Base-by-base conservation (phyloP, 2,888 invertebrate species). In the Drosophila neutralis region DNA sequence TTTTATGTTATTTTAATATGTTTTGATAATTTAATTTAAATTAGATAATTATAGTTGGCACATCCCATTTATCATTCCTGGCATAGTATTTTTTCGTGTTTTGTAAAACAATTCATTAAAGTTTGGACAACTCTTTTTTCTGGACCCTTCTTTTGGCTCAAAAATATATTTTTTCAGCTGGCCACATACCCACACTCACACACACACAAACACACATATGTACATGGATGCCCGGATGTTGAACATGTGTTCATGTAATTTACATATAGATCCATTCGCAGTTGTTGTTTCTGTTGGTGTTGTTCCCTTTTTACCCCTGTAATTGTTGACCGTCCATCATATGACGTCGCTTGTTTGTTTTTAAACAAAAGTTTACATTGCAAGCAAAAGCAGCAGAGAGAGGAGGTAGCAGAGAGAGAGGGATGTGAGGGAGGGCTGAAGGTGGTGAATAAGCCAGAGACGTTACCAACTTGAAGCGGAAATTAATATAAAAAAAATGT, bases 321-420 rank as follows among this genome's bases (percentile, higher is more conserved):
- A 83, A 78, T 84, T 85, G 82, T 82, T 82, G 82, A 76, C 69
- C 83, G 86, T 84, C 78, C 86, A 76, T 86, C 83, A 84, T 73
- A 56, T 70, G 83, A 75, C 70, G 73, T 73, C 42, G 66, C 69
- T 58, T 82, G 83, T 85, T 85, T 86, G 87, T 78, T 86, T 45
- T 83, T 74, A 76, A 83, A 73, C 80, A 83, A 86, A 86, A 86
- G 71, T 87, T 87, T 82, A 64, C 76, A 69, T 73, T 66, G 59
- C 69, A 69, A 18, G 61, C 58, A 54, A 52, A 53, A 29, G 29
- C 10, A 18, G 27, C 7, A 52, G 31, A 40, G 27, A 7, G 33
- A 21, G 18, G 31, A 5, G 5, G 5, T 6, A 8, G 7, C 2
- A 1, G 13, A 15, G 45, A 1, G n/a, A 4, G 6, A 40, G 31